These are phyloP conservation scores for Caenorhabditis brenneri DNA, from an alignment of 1,140 invertebrate genomes.

Conservation along the genomic window DNA sequence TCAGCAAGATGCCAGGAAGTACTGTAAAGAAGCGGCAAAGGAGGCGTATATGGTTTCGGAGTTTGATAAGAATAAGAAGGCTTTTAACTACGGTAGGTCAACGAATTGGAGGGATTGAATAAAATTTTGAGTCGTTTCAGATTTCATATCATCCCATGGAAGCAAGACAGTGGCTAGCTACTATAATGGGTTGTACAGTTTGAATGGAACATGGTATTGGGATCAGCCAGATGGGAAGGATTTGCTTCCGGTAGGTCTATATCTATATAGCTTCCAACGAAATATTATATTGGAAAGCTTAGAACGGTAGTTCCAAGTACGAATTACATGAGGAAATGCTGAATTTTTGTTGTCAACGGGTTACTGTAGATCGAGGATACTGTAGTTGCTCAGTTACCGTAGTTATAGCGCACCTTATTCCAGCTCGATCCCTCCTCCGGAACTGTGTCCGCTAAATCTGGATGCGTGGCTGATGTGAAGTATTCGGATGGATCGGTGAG, in stretches of 20 bases:
- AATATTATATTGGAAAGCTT: too few relatives aligned
- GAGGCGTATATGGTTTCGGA: neutral
- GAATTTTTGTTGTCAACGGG: too few relatives aligned
- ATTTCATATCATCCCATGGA: neutral
- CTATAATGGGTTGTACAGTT: neutral
- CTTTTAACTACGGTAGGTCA: neutral
- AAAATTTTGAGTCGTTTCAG: neutral
- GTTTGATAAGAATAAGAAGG: neutral
- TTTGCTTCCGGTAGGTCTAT: neutral
- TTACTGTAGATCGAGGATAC: too few relatives aligned
- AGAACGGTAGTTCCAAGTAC: too few relatives aligned
- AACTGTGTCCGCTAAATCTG: neutral
- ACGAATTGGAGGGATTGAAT: too few relatives aligned
- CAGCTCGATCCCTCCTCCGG: neutral
- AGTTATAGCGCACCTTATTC: too few relatives aligned
- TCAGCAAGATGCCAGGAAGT: neutral
- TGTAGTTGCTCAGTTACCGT: too few relatives aligned
- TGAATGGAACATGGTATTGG: neutral
- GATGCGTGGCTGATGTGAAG: neutral
- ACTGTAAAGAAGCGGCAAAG: neutral
- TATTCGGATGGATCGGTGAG: neutral
- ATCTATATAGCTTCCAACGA: too few relatives aligned
- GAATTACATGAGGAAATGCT: too few relatives aligned
- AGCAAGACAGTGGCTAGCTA: neutral
- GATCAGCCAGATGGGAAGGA: neutral